Evolutionary conservation across 37 sponge, comb jelly and placozoan species (phyloP), one percentile per base, ranked within the genome.

Genomic region (Cladorhizidae sp.): DNA sequence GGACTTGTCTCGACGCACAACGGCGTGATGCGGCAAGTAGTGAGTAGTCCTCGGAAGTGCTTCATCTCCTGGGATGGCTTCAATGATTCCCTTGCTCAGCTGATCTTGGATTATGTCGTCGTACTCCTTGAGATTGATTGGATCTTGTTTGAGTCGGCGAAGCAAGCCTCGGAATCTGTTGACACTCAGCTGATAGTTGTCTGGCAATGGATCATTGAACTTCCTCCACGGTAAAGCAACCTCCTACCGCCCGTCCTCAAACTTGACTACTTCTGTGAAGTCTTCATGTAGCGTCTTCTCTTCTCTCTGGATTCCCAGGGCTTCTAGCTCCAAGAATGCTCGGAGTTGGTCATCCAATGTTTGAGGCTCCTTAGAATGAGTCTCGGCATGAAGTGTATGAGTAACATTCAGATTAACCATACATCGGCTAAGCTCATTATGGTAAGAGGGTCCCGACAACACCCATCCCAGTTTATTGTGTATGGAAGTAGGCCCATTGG

Each of bases 21-120:
- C 79, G 0, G 88, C 83, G 59, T 88, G 83, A 39, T 88, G 83
- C 25, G 83, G 88, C 22, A 88, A n/a, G 36, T 88, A 88, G 72
- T 88, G 88, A 9, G 36, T 31, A 5, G 3, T 2, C 0, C 28
- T 69, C 1, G 72, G 45, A 40, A 45, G 58, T 0, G 3, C 35
- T 39, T 57, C 45, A 29, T 45, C 61, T n/a, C n/a, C n/a, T 36
- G 68, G 69, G 6, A 69, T 68, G 21, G 55, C 52, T 64, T 88
- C 88, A 59, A 88, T 37, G 3, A 88, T 88, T 49, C 88, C 83
- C 56, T 59, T 70, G 20, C 25, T 33, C 3, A 83, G 21, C 56
- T 89, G 85, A 3, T 83, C 75, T 42, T 79, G 25, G n/a, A 89
- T 83, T 40, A 64, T 58, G n/a, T 23, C 25, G 40, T 89, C 59